Evolutionary conservation across 2,888 invertebrate species (phyloP).

Genomic region (Aporophyla lueneburgensis): DNA sequence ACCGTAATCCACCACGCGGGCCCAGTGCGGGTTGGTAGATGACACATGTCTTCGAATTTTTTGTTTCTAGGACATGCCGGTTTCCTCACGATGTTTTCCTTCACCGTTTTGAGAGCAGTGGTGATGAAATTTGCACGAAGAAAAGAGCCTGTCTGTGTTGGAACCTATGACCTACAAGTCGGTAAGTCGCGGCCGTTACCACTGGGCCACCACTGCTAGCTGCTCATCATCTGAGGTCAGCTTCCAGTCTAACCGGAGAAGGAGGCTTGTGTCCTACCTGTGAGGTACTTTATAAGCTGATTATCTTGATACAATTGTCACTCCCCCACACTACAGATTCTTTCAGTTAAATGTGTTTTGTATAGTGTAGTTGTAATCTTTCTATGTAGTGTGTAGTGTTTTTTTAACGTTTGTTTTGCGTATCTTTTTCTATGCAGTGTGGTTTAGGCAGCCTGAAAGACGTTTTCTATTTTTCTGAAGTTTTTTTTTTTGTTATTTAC

Average conservation of each 20-base stretch:
- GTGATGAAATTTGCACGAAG: no score
- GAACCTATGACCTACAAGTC: no score
- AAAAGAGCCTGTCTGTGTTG: no score
- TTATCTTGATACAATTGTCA: slow-evolving; percentile 5
- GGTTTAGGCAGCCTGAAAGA: background rate
- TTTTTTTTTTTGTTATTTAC: background rate
- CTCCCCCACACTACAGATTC: slow-evolving; percentile 39
- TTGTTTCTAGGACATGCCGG: no score
- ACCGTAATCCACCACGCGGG: no score
- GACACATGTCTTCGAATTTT: no score
- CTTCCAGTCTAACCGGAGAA: background rate
- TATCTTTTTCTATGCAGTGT: background rate
- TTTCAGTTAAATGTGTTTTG: slow-evolving; percentile 51
- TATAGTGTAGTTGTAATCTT: slow-evolving; percentile 38
- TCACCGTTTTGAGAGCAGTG: no score
- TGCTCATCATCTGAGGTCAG: no score
- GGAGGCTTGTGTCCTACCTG: background rate
- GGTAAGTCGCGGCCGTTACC: no score
- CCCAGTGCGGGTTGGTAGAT: no score
- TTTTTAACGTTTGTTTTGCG: background rate
- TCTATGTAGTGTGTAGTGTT: background rate
- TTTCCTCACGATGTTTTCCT: no score
- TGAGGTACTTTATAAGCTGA: background rate
- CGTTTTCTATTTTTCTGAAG: background rate
- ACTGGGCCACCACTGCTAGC: no score